Base-by-base conservation (phyloP, 2,888 invertebrate species). In the Pimpla rufipes region DNA sequence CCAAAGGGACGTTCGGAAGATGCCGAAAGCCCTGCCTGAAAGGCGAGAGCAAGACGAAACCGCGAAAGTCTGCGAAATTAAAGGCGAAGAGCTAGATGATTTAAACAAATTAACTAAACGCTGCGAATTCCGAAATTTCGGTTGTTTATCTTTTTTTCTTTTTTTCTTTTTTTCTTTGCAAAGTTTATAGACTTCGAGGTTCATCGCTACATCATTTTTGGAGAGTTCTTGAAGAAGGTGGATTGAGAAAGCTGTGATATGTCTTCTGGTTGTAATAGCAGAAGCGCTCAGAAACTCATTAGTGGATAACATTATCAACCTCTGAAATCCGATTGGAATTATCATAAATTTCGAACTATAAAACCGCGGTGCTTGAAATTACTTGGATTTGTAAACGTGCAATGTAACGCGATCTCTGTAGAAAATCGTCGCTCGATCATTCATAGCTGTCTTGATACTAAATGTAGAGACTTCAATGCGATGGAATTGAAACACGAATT, bases 41-140 rank as follows among this genome's bases (percentile, higher is more conserved):
- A 47, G 71, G 77, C 16, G 89, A 90, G 10, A 86, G n/a, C 23
- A 84, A 87, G 42, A 85, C 74, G n/a, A 91, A 90, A 81, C 45
- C 81, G 16, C 85, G 86, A 37, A 89, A 87, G 87, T 86, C 87
- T 84, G 83, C 88, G 80, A 89, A 86, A 35, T 67, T 85, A 11
- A 89, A 87, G 70, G 79, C 83, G 40, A 85, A 85, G 35, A 85
- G 57, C 62, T 85, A 85, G 76, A 84, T 23, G 3, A 37, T 18
- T 57, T 13, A 3, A 11, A 13, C 6, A 29, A 57, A 23, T 23
- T 7, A 57, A 13, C 29, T 57, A 57, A 64, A 57, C 42, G 40
- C 29, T 23, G n/a, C 37, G 8, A 62, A 40, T 47, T 10, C 21
- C 5, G 10, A 68, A 68, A 62, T 62, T 62, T 59, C 2, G 29